Conservation (phyloP, 2,797 vertebrate species). For the Pristis pectinata region DNA sequence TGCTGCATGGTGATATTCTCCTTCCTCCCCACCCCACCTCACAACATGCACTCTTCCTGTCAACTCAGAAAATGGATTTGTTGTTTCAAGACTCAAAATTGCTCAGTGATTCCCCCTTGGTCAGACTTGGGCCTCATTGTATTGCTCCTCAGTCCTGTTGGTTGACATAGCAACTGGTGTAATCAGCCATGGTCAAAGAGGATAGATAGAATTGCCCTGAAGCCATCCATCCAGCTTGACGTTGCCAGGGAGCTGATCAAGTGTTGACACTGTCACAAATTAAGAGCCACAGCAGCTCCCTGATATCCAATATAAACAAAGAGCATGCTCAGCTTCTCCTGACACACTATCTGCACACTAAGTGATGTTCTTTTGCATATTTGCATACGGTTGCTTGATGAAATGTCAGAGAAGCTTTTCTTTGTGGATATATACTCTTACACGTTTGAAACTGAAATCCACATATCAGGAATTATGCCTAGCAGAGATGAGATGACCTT, state of each 20-base stretch:
- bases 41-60: neutral
- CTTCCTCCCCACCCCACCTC: too few species aligned
- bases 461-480: neutral
- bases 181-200: neutral
- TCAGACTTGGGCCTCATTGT: neutral
- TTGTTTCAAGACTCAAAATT: neutral
- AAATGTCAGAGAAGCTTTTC: neutral
- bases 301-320: neutral
- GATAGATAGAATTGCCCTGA: neutral
- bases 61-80: neutral
- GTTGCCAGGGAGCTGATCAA: neutral
- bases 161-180: slow-evolving; percentile 23
- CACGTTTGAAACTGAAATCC: neutral
- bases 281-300: neutral
- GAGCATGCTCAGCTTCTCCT: neutral
- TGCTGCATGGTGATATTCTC: neutral
- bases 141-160: neutral
- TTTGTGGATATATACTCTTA: neutral
- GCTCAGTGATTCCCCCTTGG: neutral
- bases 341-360: neutral
- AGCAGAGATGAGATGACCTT: neutral
- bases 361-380: neutral
- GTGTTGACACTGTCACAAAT: neutral
- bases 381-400: neutral
- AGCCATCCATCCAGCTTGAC: slow-evolving; percentile 1